A percentile compares a stretch with the other conserved stretches of the same genome.
Conservation (phyloP, 2,888 invertebrate species). For the Alentia gelatinosa region DNA sequence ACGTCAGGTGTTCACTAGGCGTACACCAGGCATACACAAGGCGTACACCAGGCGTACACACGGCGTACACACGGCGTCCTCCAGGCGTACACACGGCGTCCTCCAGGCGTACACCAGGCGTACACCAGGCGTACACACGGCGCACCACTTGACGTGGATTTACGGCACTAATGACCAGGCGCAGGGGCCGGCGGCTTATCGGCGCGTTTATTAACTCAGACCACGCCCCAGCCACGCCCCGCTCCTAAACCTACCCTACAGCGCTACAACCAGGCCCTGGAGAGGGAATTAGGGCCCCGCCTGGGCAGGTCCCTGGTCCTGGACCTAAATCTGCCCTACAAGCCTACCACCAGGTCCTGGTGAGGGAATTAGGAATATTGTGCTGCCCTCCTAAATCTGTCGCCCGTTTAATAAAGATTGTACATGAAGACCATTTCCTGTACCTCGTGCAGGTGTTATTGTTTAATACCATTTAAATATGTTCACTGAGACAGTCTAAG, state of each 20-base stretch:
- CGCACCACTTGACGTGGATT: neutral
- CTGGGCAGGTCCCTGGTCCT: neutral
- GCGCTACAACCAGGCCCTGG: neutral
- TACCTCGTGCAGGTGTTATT: too few relatives aligned
- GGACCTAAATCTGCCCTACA: too few relatives aligned
- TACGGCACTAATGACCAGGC: neutral
- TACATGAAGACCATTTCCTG: too few relatives aligned
- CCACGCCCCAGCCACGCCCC: too few relatives aligned
- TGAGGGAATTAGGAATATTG: too few relatives aligned
- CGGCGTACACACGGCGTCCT: neutral
- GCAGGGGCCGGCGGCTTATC: neutral
- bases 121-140: neutral
- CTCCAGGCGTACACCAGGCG: neutral
- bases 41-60: neutral
- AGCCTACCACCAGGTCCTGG: too few relatives aligned
- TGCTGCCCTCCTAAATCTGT: too few relatives aligned
- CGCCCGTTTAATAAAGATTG: too few relatives aligned
- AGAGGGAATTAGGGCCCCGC: neutral
- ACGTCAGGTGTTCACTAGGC: too few relatives aligned
- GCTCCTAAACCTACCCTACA: neutral
- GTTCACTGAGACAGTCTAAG: too few relatives aligned
- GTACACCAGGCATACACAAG: neutral
- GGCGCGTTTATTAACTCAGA: neutral
- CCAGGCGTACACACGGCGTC: neutral
- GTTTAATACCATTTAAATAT: too few relatives aligned